A percentile compares a stretch with the other conserved stretches of the same genome.
These are phyloP conservation scores for Cheumatopsyche charites DNA, from an alignment of 1,140 invertebrate species.

Conservation along the genomic window DNA sequence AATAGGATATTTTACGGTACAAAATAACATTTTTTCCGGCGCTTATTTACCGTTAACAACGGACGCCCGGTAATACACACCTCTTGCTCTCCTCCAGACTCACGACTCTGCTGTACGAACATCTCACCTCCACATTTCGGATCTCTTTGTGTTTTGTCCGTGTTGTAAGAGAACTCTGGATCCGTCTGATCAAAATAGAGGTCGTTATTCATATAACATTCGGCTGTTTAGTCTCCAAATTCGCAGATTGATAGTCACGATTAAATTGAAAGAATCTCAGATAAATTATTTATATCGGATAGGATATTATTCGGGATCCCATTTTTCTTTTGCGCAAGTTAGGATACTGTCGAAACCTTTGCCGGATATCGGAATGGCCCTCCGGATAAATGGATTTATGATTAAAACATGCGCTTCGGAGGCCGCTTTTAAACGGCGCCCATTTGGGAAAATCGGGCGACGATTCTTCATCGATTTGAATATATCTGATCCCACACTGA, in stretches of 20 bases:
- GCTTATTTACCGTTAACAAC: slow-evolving; percentile 11
- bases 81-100: neutral
- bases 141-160: neutral
- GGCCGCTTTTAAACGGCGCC: neutral
- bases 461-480: too few species aligned
- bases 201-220: neutral
- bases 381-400: slow-evolving; percentile 22
- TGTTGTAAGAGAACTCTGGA: neutral
- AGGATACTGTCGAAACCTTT: neutral
- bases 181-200: too few species aligned
- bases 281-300: too few species aligned
- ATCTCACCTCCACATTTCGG: neutral
- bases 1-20: slow-evolving; percentile 26
- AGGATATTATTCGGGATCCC: too few species aligned
- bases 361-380: slow-evolving; percentile 26
- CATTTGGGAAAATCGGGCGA: too few species aligned
- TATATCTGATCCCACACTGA: too few species aligned
- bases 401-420: slow-evolving; percentile 23
- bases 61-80: slow-evolving; percentile 9
- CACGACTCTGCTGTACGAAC: neutral
- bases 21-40: slow-evolving; percentile 29
- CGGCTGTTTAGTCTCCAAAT: neutral
- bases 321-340: neutral
- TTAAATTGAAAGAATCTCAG: too few species aligned
- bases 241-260: too few species aligned